Percentiles rank a stretch among this genome's conserved stretches.
Evolutionary conservation across 2,888 invertebrate species (phyloP).

Genomic region (Trachelus troglodyta): DNA sequence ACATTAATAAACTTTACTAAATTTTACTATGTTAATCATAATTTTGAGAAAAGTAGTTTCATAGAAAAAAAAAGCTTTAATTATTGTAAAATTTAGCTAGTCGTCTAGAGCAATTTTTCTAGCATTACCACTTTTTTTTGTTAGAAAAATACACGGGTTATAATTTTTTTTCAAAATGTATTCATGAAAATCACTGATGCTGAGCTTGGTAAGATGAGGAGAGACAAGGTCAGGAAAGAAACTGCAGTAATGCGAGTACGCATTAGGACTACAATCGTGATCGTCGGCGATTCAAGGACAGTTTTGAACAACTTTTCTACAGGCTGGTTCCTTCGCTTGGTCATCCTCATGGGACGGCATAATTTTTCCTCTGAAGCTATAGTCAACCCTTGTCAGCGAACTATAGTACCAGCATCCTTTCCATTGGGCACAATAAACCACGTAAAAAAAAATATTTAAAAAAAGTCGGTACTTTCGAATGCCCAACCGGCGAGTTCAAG

Average conservation of each 20-base stretch:
- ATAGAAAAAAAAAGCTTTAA: too few species aligned
- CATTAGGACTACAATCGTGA: not conserved
- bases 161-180: not conserved
- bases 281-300: not conserved
- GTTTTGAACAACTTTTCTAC: not conserved
- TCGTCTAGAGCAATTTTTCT: too few species aligned
- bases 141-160: not conserved
- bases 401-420: not conserved
- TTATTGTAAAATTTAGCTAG: too few species aligned
- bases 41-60: too few species aligned
- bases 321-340: not conserved
- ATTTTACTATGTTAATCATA: too few species aligned
- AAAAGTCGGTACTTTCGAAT: not conserved
- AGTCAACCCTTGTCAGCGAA: not conserved
- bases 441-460: not conserved
- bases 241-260: not conserved
- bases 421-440: not conserved
- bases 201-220: not conserved
- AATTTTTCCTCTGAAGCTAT: not conserved
- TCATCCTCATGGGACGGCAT: not conserved
- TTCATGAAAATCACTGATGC: not conserved
- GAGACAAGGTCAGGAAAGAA: not conserved
- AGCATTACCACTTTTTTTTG: not conserved
- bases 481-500: not conserved
- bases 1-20: too few species aligned